These are phyloP conservation scores for Uromys caudimaculatus DNA, from an alignment of 2,797 vertebrate species.

Conservation along the genomic window DNA sequence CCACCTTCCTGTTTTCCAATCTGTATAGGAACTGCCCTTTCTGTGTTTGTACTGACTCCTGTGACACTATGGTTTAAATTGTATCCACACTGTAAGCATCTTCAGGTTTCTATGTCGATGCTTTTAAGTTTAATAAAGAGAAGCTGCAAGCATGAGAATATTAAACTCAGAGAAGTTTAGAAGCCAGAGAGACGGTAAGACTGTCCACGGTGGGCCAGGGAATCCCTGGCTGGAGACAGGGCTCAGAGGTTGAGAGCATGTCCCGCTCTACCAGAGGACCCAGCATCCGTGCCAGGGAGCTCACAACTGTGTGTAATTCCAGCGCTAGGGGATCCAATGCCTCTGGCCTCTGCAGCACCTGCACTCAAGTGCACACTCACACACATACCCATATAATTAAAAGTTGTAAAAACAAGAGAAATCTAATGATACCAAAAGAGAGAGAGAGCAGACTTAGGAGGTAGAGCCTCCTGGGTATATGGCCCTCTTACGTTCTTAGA, in stretches of 20 bases:
- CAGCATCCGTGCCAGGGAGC: neutral
- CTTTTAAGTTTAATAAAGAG: constrained; percentile 49
- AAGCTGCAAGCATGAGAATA: constrained; percentile 7
- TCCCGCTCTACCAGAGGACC: neutral
- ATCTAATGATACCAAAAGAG: neutral
- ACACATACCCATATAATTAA: neutral
- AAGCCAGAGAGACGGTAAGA: neutral
- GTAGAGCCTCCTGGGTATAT: neutral
- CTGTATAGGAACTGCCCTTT: constrained; percentile 46
- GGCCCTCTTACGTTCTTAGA: neutral
- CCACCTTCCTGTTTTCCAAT: constrained; percentile 45
- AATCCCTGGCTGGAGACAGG: neutral
- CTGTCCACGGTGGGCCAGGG: neutral
- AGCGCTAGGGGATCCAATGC: neutral
- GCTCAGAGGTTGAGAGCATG: neutral
- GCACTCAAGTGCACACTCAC: neutral
- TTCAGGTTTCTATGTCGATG: constrained; percentile 65
- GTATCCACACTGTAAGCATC: constrained; percentile 51
- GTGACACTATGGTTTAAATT: constrained; percentile 68
- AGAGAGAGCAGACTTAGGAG: neutral
- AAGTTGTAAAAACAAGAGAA: neutral
- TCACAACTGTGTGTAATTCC: neutral
- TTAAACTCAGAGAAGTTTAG: constrained; percentile 7
- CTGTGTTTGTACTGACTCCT: constrained; percentile 54
- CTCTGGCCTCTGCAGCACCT: neutral